phyloP scores from a whole-genome alignment of 2,888 invertebrate species.

The Microdon myrmicae region DNA sequence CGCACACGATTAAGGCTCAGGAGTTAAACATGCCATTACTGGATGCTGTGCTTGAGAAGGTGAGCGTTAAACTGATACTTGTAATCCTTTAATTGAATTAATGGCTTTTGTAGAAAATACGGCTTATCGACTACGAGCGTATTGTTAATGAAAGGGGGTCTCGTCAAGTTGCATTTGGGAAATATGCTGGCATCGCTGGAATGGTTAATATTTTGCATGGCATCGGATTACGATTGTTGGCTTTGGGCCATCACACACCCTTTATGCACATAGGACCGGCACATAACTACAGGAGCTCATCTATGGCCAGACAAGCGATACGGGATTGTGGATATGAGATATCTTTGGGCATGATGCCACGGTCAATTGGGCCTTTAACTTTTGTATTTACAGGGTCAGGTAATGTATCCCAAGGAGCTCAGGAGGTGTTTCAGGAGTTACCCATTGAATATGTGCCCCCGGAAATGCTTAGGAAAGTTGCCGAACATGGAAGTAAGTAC shows the following conservation, averaged over 20 bases:
- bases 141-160: slow-evolving; percentile 89
- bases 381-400: slow-evolving; percentile 99
- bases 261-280: slow-evolving; percentile 99
- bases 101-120: slow-evolving; percentile 74
- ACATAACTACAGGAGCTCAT: slow-evolving; percentile 97
- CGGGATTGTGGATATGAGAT: slow-evolving; percentile 99
- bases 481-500: slow-evolving; percentile 93
- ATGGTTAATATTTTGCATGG: slow-evolving; percentile 99
- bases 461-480: slow-evolving; percentile 92
- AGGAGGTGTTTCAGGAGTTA: slow-evolving; percentile 94
- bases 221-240: slow-evolving; percentile 87
- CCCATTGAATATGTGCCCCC: slow-evolving; percentile 98
- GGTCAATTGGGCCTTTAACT: slow-evolving; percentile 95
- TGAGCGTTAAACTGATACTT: slow-evolving; percentile 36
- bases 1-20: slow-evolving; percentile 99
- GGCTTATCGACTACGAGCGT: slow-evolving; percentile 97
- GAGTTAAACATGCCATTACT: slow-evolving; percentile 97
- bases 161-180: slow-evolving; percentile 97
- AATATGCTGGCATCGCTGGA: slow-evolving; percentile 98
- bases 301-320: slow-evolving; percentile 97
- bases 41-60: slow-evolving; percentile 93
- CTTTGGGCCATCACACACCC: slow-evolving; percentile 98
- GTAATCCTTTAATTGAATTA: slow-evolving; percentile 23
- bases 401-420: slow-evolving; percentile 93
- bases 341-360: slow-evolving; percentile 94